Base-by-base conservation (phyloP, 2,888 invertebrate species). In the Beris chalybata region DNA sequence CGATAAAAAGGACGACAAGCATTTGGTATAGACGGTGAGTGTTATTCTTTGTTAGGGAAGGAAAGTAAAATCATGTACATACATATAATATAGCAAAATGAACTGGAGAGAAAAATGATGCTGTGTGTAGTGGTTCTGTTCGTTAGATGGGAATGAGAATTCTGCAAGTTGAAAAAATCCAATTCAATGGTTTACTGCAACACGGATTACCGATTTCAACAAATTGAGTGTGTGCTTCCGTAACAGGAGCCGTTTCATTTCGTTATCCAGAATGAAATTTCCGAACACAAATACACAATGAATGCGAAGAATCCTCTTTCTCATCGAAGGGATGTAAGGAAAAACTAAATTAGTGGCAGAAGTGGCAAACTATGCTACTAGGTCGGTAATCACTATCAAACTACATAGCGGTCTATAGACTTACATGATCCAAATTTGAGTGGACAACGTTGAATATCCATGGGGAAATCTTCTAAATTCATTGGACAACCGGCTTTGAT, bases 401-500 rank as follows among this genome's bases (percentile, higher is more conserved):
- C 9, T 38, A 38, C 38, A 38, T 38, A 7, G 38, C 9, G 38
- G 38, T 38, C 38, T 57, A 15, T 15, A 13, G 69, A 88, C 91
- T 87, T 83, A 92, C 92, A 92, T 74, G 92, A 92, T 67, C 91
- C 91, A 74, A 92, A 87, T 79, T 88, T 88, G 45, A 90, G 81
- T 0, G 91, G 91, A 76, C 92, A 92, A 71, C 87, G 82, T 77
- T 92, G 92, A 45, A 89, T 88, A 76, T 93, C 93, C 90, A 93
- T 91, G 1, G 93, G 93, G 77, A 92, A 93, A 76, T 91, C 90
- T 76, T 90, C 89, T 66, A 93, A 82, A 78, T 91, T 89, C 93
- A 93, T 93, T 4, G 89, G 89, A 74, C 93, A 93, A 45, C 89
- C 89, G 15, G 92, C 91, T 78, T 90, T 90, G 72, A 93, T 91